phyloP scores from a whole-genome alignment of 2,888 invertebrate genomes.

The Agrilus cyanescens region DNA sequence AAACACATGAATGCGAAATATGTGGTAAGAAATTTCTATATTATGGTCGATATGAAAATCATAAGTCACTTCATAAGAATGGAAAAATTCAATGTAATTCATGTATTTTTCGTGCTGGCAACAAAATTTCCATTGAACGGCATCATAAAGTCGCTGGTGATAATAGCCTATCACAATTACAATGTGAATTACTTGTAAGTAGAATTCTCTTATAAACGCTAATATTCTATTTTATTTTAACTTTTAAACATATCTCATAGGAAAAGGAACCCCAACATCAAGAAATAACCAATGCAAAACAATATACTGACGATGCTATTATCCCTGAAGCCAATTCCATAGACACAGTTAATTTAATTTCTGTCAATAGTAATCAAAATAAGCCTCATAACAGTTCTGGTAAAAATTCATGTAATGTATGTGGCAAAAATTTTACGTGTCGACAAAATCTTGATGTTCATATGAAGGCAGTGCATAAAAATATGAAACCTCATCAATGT shows the following conservation, averaged over 20 bases:
- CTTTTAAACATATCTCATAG: no score
- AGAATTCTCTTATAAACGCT: no score
- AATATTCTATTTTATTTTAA: no score
- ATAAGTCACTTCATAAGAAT: constrained; percentile 49
- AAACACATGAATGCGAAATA: constrained; percentile 39
- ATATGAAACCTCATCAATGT: constrained; percentile 46
- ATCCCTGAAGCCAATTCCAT: neutral
- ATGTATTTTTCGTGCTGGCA: constrained; percentile 29
- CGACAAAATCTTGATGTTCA: constrained; percentile 50
- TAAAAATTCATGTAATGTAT: constrained; percentile 39
- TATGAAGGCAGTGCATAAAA: constrained; percentile 45
- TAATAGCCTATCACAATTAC: constrained; percentile 26
- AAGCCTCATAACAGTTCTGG: neutral
- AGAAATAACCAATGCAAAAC: neutral
- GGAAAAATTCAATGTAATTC: constrained; percentile 45
- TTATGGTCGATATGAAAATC: constrained; percentile 38
- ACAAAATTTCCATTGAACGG: constrained; percentile 38
- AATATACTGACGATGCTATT: no score
- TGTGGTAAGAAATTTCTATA: constrained; percentile 42
- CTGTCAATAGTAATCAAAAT: neutral
- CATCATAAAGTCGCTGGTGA: constrained; percentile 49
- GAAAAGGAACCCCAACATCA: neutral
- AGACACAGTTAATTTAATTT: neutral
- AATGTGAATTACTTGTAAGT: no score
- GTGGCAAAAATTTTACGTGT: constrained; percentile 47